Percentiles rank a stretch among this genome's conserved stretches.
Conservation (phyloP, 2,113 vertebrate genomes). For the Hyla sarda region DNA sequence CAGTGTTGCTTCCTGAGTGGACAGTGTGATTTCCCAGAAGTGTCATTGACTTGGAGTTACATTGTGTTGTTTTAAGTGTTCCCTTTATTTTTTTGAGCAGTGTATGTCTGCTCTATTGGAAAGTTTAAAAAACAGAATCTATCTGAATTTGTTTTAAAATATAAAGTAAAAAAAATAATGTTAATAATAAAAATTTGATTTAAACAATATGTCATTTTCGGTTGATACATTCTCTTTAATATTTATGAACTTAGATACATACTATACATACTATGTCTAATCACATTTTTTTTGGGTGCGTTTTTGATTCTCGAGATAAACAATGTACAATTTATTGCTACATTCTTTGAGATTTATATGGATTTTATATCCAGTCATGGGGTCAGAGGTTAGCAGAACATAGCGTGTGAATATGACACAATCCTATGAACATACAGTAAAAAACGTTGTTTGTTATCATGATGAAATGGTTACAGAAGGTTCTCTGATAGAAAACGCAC, state of each 20-base stretch:
- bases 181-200: neutral
- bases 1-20: no score
- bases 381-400: slow-evolving; percentile 1
- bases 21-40: no score
- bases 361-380: neutral
- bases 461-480: neutral
- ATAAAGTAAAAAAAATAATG: neutral
- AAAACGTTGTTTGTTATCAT: neutral
- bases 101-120: neutral
- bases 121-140: neutral
- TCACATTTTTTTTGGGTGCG: neutral
- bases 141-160: neutral
- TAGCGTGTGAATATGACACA: slow-evolving; percentile 5
- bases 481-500: neutral
- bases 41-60: no score
- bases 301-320: neutral
- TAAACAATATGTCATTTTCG: neutral
- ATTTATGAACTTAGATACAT: neutral
- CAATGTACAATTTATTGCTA: neutral
- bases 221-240: neutral
- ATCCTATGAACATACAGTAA: neutral
- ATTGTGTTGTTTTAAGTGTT: no score
- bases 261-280: neutral
- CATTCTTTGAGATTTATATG: neutral
- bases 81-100: no score